Base-by-base conservation (phyloP, 2,888 invertebrate genomes). In the Sarcophaga carnaria region DNA sequence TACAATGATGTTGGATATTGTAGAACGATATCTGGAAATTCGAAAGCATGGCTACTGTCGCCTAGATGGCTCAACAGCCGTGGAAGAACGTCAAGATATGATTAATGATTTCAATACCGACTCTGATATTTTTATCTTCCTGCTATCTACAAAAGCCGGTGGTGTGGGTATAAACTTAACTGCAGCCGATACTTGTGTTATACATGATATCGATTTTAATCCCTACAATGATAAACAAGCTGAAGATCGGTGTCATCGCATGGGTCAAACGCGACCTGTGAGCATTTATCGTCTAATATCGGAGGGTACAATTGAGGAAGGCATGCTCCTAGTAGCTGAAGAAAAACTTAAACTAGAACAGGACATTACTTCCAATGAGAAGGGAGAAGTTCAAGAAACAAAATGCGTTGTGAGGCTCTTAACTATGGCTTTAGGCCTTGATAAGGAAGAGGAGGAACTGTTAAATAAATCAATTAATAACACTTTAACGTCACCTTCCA, bases 161-260 rank as follows among this genome's bases (percentile, higher is more conserved):
- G 99, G 99, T n/a, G 95, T 98, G 75, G 98, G 98, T 80, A 98
- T 98, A 91, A 98, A 98, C 94, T 95, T 98, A 88, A 98, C 98
- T 0, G 96, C 98, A 0, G 99, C 99, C 0, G 98, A 99, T 94
- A 97, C 97, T 14, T 99, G 99, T 69, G 96, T 98, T 84, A 96
- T 99, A 88, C 99, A 99, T 93, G 99, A 99, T 92, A 98, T 99
- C 75, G 99, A 99, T 94, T 99, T 98, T 93, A 99, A 99, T 94
- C 99, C 99, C 0, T 99, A 99, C 94, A 99, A 99, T 93, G 99
- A 99, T 93, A 99, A 98, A 93, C 98, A 99, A 94, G 99, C 99
- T 0, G 99, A 99, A 93, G 99, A 99, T 94, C 95, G 96, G 88
- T 96, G 96, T 92, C 96, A 97, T 92, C 94, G 96, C 47, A 95